A percentile compares a stretch with the other conserved stretches of the same genome.
phyloP scores from a whole-genome alignment of 2,797 vertebrate species.

The Hemitrygon akajei region DNA sequence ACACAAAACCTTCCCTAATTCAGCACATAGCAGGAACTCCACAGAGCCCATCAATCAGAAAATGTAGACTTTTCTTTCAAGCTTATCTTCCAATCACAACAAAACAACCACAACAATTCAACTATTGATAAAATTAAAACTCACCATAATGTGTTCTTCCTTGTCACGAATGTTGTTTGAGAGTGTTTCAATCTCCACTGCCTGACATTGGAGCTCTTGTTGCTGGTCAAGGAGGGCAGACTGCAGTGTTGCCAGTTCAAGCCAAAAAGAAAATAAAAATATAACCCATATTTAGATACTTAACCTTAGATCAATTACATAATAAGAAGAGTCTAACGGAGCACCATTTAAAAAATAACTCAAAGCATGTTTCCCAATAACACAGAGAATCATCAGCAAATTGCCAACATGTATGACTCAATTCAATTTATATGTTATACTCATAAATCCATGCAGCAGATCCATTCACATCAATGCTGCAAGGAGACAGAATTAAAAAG shows the following conservation, averaged over 20 bases:
- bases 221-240: conserved; percentile 59
- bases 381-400: background rate
- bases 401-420: background rate
- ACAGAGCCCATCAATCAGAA: background rate
- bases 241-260: conserved; percentile 70
- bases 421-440: background rate
- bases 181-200: conserved; percentile 62
- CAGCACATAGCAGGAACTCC: background rate
- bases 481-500: background rate
- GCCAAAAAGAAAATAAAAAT: conserved; percentile 50
- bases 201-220: conserved; percentile 65
- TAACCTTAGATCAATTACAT: background rate
- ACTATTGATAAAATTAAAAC: conserved; percentile 36
- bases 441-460: background rate
- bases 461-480: background rate
- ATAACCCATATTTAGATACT: background rate
- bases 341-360: background rate
- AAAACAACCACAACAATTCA: background rate
- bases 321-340: background rate
- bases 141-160: conserved; percentile 78
- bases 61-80: background rate
- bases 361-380: background rate
- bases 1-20: background rate
- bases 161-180: conserved; percentile 69
- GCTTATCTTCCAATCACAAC: background rate